Evolutionary conservation across 2,888 invertebrate species (phyloP).

Genomic region (Maniola hyperantus): DNA sequence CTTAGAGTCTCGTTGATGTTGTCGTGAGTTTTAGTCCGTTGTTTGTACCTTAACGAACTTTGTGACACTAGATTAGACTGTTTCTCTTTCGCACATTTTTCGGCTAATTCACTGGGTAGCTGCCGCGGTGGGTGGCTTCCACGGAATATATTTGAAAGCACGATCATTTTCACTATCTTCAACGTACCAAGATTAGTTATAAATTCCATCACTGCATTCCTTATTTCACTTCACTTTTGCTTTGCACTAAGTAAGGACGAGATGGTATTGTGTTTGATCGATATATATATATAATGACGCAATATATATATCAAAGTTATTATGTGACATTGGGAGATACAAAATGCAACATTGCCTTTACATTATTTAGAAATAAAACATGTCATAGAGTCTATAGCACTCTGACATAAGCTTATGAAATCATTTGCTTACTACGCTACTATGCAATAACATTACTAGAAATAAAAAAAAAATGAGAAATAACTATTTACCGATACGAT

Average conservation of each 20-base stretch:
- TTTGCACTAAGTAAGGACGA: constrained; percentile 51
- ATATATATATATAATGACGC: background rate
- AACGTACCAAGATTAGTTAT: constrained; percentile 70
- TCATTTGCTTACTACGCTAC: too few species aligned
- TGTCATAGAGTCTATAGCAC: background rate
- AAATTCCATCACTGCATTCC: constrained; percentile 82
- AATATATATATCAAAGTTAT: background rate
- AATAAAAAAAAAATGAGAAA: background rate
- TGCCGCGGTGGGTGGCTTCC: constrained; percentile 67
- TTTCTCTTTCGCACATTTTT: constrained; percentile 48
- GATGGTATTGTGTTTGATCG: constrained; percentile 64
- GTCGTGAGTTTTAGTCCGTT: constrained; percentile 67
- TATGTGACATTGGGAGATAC: background rate
- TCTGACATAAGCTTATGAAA: background rate
- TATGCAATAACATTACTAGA: too few species aligned
- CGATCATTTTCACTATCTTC: constrained; percentile 79
- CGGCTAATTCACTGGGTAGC: constrained; percentile 48
- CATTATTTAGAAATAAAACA: background rate
- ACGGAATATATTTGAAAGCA: constrained; percentile 76
- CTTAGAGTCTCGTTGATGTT: constrained; percentile 50
- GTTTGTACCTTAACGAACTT: constrained; percentile 65
- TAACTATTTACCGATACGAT: background rate
- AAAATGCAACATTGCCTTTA: background rate
- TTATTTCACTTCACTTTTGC: constrained; percentile 68
- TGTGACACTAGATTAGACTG: constrained; percentile 55